Evolutionary conservation across 2,888 invertebrate genomes (phyloP).

Genomic region (Cephus pulcher): DNA sequence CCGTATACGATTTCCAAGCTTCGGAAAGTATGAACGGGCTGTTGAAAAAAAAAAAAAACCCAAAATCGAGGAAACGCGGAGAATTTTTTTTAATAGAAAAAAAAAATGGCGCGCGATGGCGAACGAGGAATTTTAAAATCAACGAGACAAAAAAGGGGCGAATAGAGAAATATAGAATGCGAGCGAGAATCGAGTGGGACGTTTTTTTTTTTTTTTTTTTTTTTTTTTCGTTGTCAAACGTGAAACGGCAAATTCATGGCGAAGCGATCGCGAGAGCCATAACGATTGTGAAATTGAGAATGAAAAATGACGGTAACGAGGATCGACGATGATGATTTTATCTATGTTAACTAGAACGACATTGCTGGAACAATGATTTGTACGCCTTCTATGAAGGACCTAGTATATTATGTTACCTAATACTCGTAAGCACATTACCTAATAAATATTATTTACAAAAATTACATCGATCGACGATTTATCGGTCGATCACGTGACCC

Average conservation of each 20-base stretch:
- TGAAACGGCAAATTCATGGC: neutral
- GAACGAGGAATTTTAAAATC: neutral
- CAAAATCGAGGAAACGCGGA: neutral
- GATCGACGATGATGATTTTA: constrained; percentile 54
- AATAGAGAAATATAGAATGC: neutral
- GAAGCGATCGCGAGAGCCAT: neutral
- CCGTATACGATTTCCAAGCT: neutral
- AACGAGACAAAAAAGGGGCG: neutral
- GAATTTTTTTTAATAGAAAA: neutral
- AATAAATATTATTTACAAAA: constrained; percentile 63
- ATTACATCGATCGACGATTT: neutral
- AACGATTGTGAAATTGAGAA: constrained; percentile 14
- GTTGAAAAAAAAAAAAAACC: neutral
- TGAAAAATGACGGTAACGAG: neutral
- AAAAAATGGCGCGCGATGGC: neutral
- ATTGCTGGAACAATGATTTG: constrained; percentile 64
- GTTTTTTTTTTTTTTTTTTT: neutral
- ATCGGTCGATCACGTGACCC: neutral
- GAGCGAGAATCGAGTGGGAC: constrained; percentile 18
- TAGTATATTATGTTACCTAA: constrained; percentile 62
- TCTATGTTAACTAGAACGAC: constrained; percentile 60
- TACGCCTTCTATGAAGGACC: constrained; percentile 63
- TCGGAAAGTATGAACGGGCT: constrained; percentile 12
- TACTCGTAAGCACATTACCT: constrained; percentile 61
- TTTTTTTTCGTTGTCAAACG: neutral